These are phyloP conservation scores for Epistrophe eligans DNA, from an alignment of 2,888 invertebrate genomes.

Conservation along the genomic window DNA sequence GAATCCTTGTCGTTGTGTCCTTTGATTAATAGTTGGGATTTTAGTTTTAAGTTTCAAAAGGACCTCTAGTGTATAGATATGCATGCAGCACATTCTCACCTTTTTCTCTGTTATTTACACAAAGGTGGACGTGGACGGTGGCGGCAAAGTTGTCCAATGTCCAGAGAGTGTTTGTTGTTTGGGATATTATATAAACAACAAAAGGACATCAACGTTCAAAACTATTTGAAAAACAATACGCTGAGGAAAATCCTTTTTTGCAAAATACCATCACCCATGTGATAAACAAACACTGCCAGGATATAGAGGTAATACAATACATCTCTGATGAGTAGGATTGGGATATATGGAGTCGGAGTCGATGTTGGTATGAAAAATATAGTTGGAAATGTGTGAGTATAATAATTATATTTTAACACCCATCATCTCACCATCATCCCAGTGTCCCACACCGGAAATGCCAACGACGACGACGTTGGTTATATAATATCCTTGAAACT, in stretches of 20 bases:
- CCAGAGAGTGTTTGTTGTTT: neutral
- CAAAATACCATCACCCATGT: slow-evolving; percentile 30
- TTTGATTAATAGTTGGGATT: slow-evolving; percentile 69
- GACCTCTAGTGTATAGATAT: neutral
- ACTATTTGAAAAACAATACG: slow-evolving; percentile 71
- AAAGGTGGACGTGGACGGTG: slow-evolving; percentile 57
- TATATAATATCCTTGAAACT: slow-evolving; percentile 55
- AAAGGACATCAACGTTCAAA: slow-evolving; percentile 54
- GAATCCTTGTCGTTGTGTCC: slow-evolving; percentile 43
- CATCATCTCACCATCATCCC: neutral
- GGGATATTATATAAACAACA: slow-evolving; percentile 12
- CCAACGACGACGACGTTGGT: neutral
- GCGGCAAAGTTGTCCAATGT: slow-evolving; percentile 25
- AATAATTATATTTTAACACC: slow-evolving; percentile 70
- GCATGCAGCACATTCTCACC: slow-evolving; percentile 25
- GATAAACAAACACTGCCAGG: slow-evolving; percentile 42
- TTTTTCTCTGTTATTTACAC: slow-evolving; percentile 36
- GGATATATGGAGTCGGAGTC: too few species aligned
- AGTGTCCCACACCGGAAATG: neutral
- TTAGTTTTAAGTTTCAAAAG: slow-evolving; percentile 69
- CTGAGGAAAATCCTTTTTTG: slow-evolving; percentile 43
- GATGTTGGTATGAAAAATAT: neutral
- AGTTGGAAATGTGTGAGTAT: slow-evolving; percentile 48
- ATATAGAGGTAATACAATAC: slow-evolving; percentile 51
- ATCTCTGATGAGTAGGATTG: slow-evolving; percentile 7